Base-by-base conservation (phyloP, 2,888 invertebrate genomes). In the Torymus texanus region DNA sequence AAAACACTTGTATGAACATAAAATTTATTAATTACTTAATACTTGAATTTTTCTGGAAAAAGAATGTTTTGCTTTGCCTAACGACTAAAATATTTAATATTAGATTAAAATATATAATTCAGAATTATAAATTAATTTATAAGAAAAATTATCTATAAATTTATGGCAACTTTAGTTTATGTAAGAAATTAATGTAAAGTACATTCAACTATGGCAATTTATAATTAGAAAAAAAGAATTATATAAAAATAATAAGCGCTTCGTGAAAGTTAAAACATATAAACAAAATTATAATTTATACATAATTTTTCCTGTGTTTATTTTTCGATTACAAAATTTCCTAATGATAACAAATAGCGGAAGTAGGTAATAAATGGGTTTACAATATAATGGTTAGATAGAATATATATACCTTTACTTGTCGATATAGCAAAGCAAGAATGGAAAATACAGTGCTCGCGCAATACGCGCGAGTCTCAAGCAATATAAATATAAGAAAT, bases 371-470 rank as follows among this genome's bases (percentile, higher is more conserved):
- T 41, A 41, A 41, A 76, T 24, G 21, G 51, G 53, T 56, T 74
- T 66, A 65, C 21, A 74, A 59, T 50, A 66, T 18, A 56, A 65
- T 56, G 55, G 24, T 29, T 62, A 59, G 50, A 61, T 53, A 61
- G 8, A 61, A 29, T 68, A 55, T 29, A 51, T 29, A 59, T 59
- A 51, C 50, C 11, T 75, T 75, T 71, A 75, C 55, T 61, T 21
- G 77, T 74, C 65, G 76, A 67, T 62, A 50, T 41, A 68, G 77
- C 80, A 70, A 80, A 76, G 73, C 76, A 77, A 79, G 73, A 62
- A 66, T 76, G 53, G 41, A 80, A 77, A 68, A 66, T 61, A 63
- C 53, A 66, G 61, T 58, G 12, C 70, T 79, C 53, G 50, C 51
- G 41, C 66, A 51, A 18, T 62, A 51, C 12, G 51, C 53, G 29